Conservation (phyloP, 2,888 invertebrate species). For the Amblyjoppa proteus region DNA sequence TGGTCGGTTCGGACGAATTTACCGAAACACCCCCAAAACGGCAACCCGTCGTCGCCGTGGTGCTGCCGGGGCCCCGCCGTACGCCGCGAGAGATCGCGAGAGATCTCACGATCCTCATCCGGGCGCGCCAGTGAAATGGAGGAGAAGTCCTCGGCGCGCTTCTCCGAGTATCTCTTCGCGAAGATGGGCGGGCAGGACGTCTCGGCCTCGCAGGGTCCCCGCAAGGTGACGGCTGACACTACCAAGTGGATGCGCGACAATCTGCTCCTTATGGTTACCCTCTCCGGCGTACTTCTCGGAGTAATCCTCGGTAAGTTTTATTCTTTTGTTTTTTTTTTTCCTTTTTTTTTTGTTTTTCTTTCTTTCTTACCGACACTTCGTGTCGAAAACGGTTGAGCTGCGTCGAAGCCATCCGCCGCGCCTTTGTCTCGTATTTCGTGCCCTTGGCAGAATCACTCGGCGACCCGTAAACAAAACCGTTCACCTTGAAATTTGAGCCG, state of each 20-base stretch:
- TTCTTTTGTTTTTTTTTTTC: not conserved
- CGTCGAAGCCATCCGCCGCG: too few relatives aligned
- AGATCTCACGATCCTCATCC: conserved; percentile 75
- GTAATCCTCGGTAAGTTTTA: conserved; percentile 89
- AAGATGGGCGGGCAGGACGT: conserved; percentile 89
- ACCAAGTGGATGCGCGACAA: conserved; percentile 91
- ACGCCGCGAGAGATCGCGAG: conserved; percentile 83
- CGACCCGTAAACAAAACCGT: too few relatives aligned
- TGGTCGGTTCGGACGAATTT: conserved; percentile 83
- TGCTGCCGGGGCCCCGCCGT: conserved; percentile 84
- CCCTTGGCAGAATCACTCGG: too few relatives aligned
- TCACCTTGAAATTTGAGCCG: too few relatives aligned
- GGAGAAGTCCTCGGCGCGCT: conserved; percentile 85
- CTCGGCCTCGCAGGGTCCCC: conserved; percentile 87
- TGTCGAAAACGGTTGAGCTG: too few relatives aligned
- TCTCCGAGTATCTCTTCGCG: conserved; percentile 93
- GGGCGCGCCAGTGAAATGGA: conserved; percentile 82
- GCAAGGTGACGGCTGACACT: conserved; percentile 88
- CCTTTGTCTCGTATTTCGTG: too few relatives aligned
- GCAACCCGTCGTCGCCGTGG: conserved; percentile 84
- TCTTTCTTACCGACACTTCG: too few relatives aligned
- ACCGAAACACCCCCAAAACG: conserved; percentile 84
- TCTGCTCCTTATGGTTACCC: conserved; percentile 91
- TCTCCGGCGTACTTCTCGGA: conserved; percentile 92
- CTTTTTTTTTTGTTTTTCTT: not conserved